Evolutionary conservation across 1,140 invertebrate genomes (phyloP), one percentile per base, ranked within the genome.

Genomic region (Dendroctonus valens): DNA sequence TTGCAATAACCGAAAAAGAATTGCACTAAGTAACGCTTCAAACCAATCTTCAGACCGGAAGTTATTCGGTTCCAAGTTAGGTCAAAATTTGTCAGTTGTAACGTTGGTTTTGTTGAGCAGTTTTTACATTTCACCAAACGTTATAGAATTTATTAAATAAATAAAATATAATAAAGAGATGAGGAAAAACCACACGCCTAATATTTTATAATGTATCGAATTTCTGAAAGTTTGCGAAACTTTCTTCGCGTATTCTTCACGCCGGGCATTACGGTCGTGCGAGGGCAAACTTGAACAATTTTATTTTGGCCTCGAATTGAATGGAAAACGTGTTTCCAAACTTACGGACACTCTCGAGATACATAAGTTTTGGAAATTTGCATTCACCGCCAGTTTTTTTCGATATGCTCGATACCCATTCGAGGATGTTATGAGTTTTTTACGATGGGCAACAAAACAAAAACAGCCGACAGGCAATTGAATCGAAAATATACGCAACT

Each of bases 311-410:
- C 50, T 50, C 58, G 48, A 48, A 49, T 59, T 59, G 48, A 59
- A 59, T 59, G 58, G 58, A 59, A 59, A 59, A 59, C 58, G 58
- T 59, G 58, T 59, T 49, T n/a, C 58, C 39, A 59, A 59, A 48
- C 41, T 49, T 49, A 12, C 14, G 48, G 14, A 48, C 44, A 59
- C 58, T 59, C 58, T 6, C 44, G 44, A 40, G 58, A 59, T 59
- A n/a, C n/a, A n/a, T n/a, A n/a, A n/a, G n/a, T n/a, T n/a, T n/a
- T 7, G 26, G 9, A 9, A 6, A 58, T 58, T 59, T 59, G 46
- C 58, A 59, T 59, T 39, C 44, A 8, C 5, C 7, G 8, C 48
- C 48, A 59, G 44, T 59, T 59, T 59, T n/a, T 59, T 59, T 6
- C 14, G 8, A 41, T 39, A 8, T 42, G 44, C 39, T 26, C 5